phyloP scores from a whole-genome alignment of 2,113 vertebrate genomes.

The Hippopotamus amphibius region DNA sequence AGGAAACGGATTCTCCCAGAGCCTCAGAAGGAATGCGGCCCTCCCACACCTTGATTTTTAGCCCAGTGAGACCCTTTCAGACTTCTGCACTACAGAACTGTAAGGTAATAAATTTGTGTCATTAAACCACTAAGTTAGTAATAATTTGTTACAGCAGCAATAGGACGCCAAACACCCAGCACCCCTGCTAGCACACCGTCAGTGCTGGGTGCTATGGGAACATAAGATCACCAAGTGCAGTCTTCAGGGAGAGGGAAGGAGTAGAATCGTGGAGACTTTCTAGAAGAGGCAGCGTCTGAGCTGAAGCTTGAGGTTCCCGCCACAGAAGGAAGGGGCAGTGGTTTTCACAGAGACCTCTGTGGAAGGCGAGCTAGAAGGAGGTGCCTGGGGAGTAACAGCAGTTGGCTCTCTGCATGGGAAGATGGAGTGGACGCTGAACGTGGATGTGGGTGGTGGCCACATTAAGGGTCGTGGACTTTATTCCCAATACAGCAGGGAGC shows the following conservation, averaged over 20 bases:
- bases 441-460: neutral
- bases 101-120: neutral
- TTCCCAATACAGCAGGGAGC: neutral
- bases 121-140: neutral
- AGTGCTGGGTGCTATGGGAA: too few relatives aligned
- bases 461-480: accelerated
- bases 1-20: neutral
- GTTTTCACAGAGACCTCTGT: neutral
- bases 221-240: neutral
- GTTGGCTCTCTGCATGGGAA: neutral
- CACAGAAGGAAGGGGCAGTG: neutral
- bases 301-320: too few relatives aligned
- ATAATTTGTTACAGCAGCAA: neutral
- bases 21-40: neutral
- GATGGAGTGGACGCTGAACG: neutral
- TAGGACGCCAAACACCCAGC: accelerated
- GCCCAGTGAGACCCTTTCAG: neutral
- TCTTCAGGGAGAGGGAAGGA: neutral
- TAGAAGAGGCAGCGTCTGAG: neutral
- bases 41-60: accelerated
- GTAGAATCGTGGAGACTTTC: neutral
- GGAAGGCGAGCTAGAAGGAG: accelerated
- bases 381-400: too few relatives aligned
- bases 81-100: too few relatives aligned
- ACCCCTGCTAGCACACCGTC: accelerated